Percentiles rank a stretch among this genome's conserved stretches.
These are phyloP conservation scores for Ranitomeya imitator DNA, from an alignment of 2,113 vertebrate genomes.

Conservation along the genomic window DNA sequence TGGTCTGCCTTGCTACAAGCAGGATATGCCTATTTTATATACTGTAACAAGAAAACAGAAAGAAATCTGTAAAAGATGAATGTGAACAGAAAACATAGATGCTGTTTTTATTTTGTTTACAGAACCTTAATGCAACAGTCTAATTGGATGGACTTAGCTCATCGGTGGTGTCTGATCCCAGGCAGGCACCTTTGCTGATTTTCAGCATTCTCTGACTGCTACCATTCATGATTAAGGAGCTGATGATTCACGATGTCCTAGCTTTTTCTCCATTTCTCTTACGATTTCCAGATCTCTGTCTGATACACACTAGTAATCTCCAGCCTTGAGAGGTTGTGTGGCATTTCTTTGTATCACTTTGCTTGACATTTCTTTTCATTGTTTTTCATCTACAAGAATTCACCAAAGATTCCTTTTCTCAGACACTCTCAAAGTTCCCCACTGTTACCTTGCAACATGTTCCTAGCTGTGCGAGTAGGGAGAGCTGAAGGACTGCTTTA, in stretches of 20 bases:
- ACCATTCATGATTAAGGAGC: not conserved
- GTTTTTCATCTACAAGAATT: conserved; percentile 56
- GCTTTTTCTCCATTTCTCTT: not conserved
- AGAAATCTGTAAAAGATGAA: not conserved
- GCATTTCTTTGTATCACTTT: conserved; percentile 53
- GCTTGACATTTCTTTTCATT: conserved; percentile 45
- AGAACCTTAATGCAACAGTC: not conserved
- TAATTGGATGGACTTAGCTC: not conserved
- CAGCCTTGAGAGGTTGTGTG: conserved; percentile 37
- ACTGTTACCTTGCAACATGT: conserved; percentile 55
- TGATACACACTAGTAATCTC: conserved; percentile 1
- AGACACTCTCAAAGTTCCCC: conserved; percentile 57
- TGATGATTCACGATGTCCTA: not conserved
- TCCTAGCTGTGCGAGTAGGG: conserved; percentile 54
- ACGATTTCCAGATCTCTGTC: conserved; percentile 5
- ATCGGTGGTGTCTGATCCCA: too few species aligned
- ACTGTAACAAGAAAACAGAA: too few species aligned
- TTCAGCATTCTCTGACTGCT: not conserved
- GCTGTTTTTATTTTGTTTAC: not conserved
- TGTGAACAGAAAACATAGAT: not conserved
- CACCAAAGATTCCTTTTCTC: conserved; percentile 50
- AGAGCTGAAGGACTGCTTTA: conserved; percentile 62
- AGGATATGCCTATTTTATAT: too few species aligned
- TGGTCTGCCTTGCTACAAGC: not conserved
- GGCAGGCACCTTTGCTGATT: not conserved